Evolutionary conservation across 2,888 invertebrate genomes (phyloP).

Genomic region (Syritta pipiens): DNA sequence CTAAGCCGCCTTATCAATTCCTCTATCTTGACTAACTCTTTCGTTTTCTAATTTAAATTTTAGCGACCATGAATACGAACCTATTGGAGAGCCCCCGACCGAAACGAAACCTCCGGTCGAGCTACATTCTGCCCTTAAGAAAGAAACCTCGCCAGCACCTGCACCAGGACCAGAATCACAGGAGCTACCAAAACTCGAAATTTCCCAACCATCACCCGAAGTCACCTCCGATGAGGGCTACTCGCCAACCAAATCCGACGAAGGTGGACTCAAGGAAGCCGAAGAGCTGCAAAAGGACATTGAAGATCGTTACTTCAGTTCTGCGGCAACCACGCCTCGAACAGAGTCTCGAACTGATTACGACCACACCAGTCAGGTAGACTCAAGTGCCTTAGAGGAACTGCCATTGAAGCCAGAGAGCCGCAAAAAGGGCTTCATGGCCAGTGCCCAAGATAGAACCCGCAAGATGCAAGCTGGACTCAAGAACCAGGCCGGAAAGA

Average conservation of each 20-base stretch:
- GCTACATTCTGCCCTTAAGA: constrained; percentile 53
- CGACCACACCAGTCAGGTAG: constrained; percentile 85
- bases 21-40: not conserved
- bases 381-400: constrained; percentile 84
- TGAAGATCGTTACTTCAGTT: constrained; percentile 83
- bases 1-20: not conserved
- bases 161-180: constrained; percentile 33
- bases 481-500: constrained; percentile 85
- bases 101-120: constrained; percentile 29
- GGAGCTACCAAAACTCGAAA: constrained; percentile 72
- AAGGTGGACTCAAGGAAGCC: constrained; percentile 78
- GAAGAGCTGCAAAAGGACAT: constrained; percentile 83
- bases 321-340: constrained; percentile 80
- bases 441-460: constrained; percentile 80
- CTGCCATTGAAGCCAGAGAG: constrained; percentile 82
- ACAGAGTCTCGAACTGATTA: constrained; percentile 84
- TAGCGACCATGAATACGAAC: constrained; percentile 97
- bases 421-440: constrained; percentile 80
- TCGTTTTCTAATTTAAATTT: constrained; percentile 77
- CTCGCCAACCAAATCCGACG: constrained; percentile 24
- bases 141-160: constrained; percentile 70
- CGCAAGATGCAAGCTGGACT: constrained; percentile 84
- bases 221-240: constrained; percentile 8
- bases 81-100: constrained; percentile 85
- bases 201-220: constrained; percentile 32